phyloP scores from a whole-genome alignment of 2,113 vertebrate species.

The Marcusenius ussheri region DNA sequence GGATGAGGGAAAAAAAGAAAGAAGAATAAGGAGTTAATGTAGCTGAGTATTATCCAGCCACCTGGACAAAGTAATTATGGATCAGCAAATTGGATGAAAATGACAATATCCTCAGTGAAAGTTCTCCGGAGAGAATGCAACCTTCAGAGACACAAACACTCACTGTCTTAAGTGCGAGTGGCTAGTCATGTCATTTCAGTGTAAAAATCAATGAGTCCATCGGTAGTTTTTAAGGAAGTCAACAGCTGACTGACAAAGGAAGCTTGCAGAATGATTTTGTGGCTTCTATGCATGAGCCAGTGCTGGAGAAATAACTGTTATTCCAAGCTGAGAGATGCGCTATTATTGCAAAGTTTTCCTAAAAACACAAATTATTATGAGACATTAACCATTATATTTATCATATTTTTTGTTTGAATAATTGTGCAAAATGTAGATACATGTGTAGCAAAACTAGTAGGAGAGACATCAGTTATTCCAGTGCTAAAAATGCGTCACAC shows the following conservation, averaged over 20 bases:
- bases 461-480: background rate
- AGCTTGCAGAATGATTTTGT: background rate
- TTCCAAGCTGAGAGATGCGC: background rate
- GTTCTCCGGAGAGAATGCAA: background rate
- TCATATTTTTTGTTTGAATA: background rate
- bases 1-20: background rate
- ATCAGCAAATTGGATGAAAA: background rate
- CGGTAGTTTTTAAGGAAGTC: background rate
- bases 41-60: background rate
- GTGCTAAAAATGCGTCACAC: background rate
- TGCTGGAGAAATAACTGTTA: background rate
- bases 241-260: background rate
- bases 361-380: background rate
- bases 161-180: background rate
- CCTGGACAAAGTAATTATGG: background rate
- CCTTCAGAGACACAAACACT: background rate
- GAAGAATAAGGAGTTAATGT: background rate
- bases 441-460: background rate
- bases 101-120: background rate
- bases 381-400: background rate
- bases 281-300: background rate
- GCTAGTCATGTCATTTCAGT: background rate
- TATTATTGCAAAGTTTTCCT: background rate
- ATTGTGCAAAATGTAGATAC: background rate
- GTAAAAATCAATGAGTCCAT: background rate